A percentile compares a stretch with the other conserved stretches of the same genome.
Conservation (phyloP, 2,797 vertebrate genomes). For the Sebastes steindachneri region DNA sequence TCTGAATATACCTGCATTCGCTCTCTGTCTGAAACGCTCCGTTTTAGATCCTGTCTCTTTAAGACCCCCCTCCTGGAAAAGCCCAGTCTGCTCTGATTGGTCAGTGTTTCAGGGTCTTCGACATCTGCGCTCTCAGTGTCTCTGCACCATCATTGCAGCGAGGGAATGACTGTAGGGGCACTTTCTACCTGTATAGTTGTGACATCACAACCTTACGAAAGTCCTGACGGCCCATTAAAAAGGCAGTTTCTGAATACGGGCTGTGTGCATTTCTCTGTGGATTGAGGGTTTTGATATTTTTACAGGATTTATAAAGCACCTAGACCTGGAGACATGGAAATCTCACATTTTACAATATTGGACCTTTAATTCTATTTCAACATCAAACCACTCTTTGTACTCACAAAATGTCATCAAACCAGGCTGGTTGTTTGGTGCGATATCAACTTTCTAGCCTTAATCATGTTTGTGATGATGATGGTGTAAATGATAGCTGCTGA, state of each 20-base stretch:
- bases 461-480: conserved; percentile 12
- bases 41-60: background rate
- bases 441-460: background rate
- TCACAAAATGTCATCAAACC: background rate
- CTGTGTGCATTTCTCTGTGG: background rate
- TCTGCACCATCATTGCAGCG: background rate
- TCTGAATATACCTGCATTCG: background rate
- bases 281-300: background rate
- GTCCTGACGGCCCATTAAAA: background rate
- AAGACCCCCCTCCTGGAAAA: background rate
- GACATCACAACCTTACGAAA: background rate
- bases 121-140: background rate
- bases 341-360: background rate
- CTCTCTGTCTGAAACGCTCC: background rate
- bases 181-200: background rate
- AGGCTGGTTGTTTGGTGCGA: background rate
- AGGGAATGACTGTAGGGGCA: background rate
- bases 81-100: background rate
- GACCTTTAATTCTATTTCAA: background rate
- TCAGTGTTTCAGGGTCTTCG: background rate
- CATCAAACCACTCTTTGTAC: background rate
- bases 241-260: background rate
- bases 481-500: background rate
- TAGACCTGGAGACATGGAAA: background rate
- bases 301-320: background rate